A percentile compares a stretch with the other conserved stretches of the same genome.
Evolutionary conservation across 2,797 vertebrate species (phyloP).

Genomic region (Phataginus tricuspis): DNA sequence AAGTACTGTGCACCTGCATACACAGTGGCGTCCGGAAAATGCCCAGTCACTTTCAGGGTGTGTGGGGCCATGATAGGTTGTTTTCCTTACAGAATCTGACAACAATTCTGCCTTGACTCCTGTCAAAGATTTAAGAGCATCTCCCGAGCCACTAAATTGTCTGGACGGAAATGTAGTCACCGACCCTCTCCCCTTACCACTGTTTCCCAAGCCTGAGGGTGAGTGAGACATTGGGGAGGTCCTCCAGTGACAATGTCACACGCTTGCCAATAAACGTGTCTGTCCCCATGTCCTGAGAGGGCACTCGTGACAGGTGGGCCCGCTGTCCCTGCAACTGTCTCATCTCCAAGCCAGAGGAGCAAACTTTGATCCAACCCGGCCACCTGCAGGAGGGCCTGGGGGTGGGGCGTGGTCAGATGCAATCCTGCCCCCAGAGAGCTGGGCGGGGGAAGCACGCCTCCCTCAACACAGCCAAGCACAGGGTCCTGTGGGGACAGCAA

Average conservation of each 20-base stretch:
- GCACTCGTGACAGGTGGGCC: background rate
- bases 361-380: background rate
- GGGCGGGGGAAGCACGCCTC: accelerated
- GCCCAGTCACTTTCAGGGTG: accelerated
- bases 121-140: background rate
- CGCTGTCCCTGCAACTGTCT: background rate
- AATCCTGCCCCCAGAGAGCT: background rate
- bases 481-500: background rate
- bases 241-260: background rate
- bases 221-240: background rate
- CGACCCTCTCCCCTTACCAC: too few relatives aligned
- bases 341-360: background rate
- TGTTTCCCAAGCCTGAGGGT: background rate
- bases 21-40: background rate
- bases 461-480: background rate
- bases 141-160: background rate
- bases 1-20: background rate
- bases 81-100: background rate
- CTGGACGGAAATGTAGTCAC: background rate
- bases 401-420: background rate
- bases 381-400: too few relatives aligned
- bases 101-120: background rate
- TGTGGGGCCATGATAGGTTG: accelerated
- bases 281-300: background rate
- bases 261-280: background rate